Percentiles rank a stretch among this genome's conserved stretches.
These are phyloP conservation scores for Sphaerophoria taeniata DNA, from an alignment of 2,888 invertebrate species.

Conservation along the genomic window DNA sequence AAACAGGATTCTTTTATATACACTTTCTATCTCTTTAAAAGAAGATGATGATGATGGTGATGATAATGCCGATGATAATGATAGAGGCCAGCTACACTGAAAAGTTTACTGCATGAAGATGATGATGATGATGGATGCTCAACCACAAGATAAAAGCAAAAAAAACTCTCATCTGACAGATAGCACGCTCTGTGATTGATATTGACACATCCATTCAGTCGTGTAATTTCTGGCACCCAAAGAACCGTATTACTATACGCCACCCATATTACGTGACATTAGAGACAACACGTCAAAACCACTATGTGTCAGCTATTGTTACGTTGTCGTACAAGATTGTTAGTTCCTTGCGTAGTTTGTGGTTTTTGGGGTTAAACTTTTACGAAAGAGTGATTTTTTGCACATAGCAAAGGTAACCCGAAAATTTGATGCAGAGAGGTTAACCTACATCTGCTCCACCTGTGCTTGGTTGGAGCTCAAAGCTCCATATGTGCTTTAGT, in stretches of 20 bases:
- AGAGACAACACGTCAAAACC: conserved; percentile 55
- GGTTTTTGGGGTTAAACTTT: conserved; percentile 36
- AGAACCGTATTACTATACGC: conserved; percentile 13
- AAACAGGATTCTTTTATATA: conserved; percentile 47
- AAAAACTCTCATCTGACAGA: conserved; percentile 39
- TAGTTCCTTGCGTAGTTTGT: conserved; percentile 37
- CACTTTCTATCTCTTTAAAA: conserved; percentile 40
- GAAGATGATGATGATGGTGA: conserved; percentile 32
- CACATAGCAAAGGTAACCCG: no score
- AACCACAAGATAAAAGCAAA: conserved; percentile 2
- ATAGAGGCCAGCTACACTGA: conserved; percentile 40
- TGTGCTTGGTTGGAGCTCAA: not conserved
- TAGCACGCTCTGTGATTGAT: conserved; percentile 59
- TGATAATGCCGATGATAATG: conserved; percentile 49
- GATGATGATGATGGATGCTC: conserved; percentile 56
- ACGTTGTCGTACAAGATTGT: conserved; percentile 47
- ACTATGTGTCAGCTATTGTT: conserved; percentile 57
- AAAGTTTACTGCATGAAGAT: conserved; percentile 44
- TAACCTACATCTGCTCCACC: not conserved
- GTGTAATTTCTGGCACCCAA: conserved; percentile 53
- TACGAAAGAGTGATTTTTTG: conserved; percentile 30
- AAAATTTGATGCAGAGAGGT: not conserved
- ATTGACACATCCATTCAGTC: conserved; percentile 71
- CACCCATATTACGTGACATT: conserved; percentile 71
- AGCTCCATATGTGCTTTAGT: conserved; percentile 32